A percentile compares a stretch with the other conserved stretches of the same genome.
Conservation (phyloP, 2,113 vertebrate species). For the Piprites chloris region DNA sequence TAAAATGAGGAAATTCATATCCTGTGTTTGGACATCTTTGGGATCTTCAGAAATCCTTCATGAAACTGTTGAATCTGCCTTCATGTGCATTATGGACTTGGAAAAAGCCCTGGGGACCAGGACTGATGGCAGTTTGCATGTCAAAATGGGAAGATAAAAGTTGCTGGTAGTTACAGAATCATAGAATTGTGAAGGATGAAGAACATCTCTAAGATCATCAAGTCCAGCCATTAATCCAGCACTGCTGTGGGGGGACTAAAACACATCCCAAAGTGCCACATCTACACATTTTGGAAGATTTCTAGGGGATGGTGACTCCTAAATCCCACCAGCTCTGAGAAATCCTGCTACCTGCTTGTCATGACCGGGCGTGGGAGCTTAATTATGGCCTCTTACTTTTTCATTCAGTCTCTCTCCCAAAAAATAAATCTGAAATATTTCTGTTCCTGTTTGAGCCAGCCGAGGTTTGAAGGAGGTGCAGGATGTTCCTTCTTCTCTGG, state of each 20-base stretch:
- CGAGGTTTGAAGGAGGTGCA: neutral
- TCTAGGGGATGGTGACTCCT: neutral
- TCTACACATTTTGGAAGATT: neutral
- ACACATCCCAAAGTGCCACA: neutral
- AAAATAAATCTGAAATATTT: neutral
- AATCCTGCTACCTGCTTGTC: neutral
- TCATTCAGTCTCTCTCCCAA: neutral
- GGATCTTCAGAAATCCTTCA: neutral
- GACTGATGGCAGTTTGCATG: neutral
- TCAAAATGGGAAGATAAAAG: neutral
- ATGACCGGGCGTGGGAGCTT: neutral
- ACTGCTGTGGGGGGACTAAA: neutral
- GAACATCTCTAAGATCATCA: neutral
- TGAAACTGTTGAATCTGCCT: neutral
- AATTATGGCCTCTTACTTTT: neutral
- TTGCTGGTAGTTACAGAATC: neutral
- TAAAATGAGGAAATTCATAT: neutral
- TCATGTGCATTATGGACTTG: neutral
- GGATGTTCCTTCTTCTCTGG: neutral
- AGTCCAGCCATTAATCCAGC: neutral
- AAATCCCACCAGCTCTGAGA: neutral
- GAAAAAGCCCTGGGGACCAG: neutral
- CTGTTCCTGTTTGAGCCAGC: neutral
- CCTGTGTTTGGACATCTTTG: neutral
- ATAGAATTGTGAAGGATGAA: neutral